Base-by-base conservation (phyloP, 2,797 vertebrate species). In the Coracias cyanogaster region DNA sequence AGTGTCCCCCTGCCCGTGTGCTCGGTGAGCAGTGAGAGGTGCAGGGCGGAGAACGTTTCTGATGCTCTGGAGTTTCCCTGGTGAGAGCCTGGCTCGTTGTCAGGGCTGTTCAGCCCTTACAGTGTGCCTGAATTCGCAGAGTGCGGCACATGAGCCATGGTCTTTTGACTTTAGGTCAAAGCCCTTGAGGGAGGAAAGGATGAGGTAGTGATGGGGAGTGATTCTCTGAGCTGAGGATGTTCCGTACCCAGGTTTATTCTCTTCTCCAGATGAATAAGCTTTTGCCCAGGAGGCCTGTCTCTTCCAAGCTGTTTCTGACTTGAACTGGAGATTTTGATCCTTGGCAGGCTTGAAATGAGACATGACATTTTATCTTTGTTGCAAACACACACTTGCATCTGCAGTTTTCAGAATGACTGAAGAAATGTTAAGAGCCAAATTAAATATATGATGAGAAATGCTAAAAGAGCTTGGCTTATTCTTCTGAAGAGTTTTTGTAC, bases 71-170 rank as follows among this genome's bases (percentile, higher is more conserved):
- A 43, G 19, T 60, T 65, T 41, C 26, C 28, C 16, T 49, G 66
- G 39, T 9, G 12, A 6, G n/a, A 72, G 26, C 13, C 7, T 15
- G 48, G 13, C 17, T 33, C 1, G 0, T 20, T 26, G n/a, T 61
- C 26, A 12, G 60, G 28, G 51, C 57, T 69, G 15, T 43, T 22
- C 21, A 65, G n/a, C 22, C 64, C 15, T 35, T 37, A 5, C 2
- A 2, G 33, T 2, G 22, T 39, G 43, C 20, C 58, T 48, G 58
- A 35, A 54, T 43, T 26, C 58, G 9, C 51, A 10, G n/a, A 5
- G 16, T 21, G 10, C 0, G 0, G 9, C 4, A 7, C 4, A 17
- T 20, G 20, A 25, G 18, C 54, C 0, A 0, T 4, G 3, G 9
- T 8, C 12, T 17, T 17, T 46, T 9, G 28, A 7, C 19, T 3